Base-by-base conservation (phyloP, 2,113 vertebrate species). In the Hyaena hyaena region DNA sequence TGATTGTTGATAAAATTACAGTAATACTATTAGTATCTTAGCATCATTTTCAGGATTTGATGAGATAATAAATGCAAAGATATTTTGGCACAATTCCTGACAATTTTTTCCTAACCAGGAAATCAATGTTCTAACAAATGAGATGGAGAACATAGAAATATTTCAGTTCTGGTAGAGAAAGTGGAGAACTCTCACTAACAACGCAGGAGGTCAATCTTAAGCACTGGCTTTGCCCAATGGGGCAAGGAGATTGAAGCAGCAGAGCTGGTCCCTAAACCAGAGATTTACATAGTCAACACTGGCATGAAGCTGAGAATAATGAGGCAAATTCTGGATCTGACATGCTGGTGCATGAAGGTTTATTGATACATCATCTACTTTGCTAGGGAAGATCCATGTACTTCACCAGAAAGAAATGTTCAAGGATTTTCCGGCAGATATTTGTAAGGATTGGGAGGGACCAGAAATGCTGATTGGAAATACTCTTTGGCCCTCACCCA, bases 341-440 rank as follows among this genome's bases (percentile, higher is more conserved):
- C 7, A 1, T 55, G 1, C 3, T 11, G 10, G 5, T 7, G 8
- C 11, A 5, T 26, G 28, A 58, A 0, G 2, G 10, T 7, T 55
- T 68, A 12, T 12, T 87, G n/a, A 45, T 43, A 19, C 3, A 11
- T 35, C 33, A 33, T 61, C 53, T 10, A 2, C 26, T 23, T 50
- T 45, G 0, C 21, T 19, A 19, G 88, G 10, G 4, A 45, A 94
- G 24, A 43, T 23, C 1, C 26, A 69, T 0, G 3, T 1, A 28
- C 1, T 12, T 1, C 14, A 2, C 0, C 50, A 8, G 16, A 7
- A 45, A 15, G 6, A 93, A 5, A 24, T 58, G 1, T n/a, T 65
- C 55, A 43, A 10, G 15, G 0, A 21, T 61, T 65, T 79, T 17
- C 4, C 16, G 73, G 28, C 3, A 80, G 5, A 61, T 93, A 45